These are phyloP conservation scores for Agrotis segetum DNA, from an alignment of 2,888 invertebrate genomes.

Conservation along the genomic window DNA sequence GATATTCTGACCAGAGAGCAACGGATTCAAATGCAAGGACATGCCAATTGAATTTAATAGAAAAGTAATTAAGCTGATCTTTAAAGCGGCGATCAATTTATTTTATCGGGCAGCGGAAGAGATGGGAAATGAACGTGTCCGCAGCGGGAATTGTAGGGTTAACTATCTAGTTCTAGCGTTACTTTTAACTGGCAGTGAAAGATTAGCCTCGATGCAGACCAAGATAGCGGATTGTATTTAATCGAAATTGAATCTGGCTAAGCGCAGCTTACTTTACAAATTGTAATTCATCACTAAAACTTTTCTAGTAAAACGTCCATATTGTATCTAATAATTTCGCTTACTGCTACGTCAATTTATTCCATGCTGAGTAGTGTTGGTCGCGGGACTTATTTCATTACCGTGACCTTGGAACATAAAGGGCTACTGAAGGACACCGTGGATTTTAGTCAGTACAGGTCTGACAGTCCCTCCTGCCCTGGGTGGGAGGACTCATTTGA, in stretches of 20 bases:
- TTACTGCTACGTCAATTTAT: slow-evolving; percentile 17
- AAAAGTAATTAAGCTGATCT: slow-evolving; percentile 68
- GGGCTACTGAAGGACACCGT: too few species aligned
- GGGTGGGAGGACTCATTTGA: too few species aligned
- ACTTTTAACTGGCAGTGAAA: slow-evolving; percentile 59
- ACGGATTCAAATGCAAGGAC: slow-evolving; percentile 28
- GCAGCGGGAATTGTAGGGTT: slow-evolving; percentile 55
- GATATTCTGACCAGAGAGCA: slow-evolving; percentile 25
- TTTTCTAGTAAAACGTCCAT: neutral
- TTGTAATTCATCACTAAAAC: neutral
- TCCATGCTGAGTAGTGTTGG: neutral
- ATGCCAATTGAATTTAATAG: slow-evolving; percentile 57
- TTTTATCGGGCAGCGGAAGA: slow-evolving; percentile 59
- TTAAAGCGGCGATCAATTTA: slow-evolving; percentile 66
- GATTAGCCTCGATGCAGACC: slow-evolving; percentile 52
- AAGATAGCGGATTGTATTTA: slow-evolving; percentile 52
- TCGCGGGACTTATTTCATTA: too few species aligned
- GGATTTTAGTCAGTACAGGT: too few species aligned
- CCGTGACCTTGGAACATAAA: too few species aligned
- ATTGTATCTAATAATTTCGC: slow-evolving; percentile 19
- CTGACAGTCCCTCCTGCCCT: too few species aligned
- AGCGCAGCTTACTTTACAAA: neutral
- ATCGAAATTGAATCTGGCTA: slow-evolving; percentile 56
- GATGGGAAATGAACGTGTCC: slow-evolving; percentile 61
- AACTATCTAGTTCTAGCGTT: slow-evolving; percentile 58